Evolutionary conservation across 2,797 vertebrate genomes (phyloP), one percentile per base, ranked within the genome.

Genomic region (Phyllotis vaccarum): DNA sequence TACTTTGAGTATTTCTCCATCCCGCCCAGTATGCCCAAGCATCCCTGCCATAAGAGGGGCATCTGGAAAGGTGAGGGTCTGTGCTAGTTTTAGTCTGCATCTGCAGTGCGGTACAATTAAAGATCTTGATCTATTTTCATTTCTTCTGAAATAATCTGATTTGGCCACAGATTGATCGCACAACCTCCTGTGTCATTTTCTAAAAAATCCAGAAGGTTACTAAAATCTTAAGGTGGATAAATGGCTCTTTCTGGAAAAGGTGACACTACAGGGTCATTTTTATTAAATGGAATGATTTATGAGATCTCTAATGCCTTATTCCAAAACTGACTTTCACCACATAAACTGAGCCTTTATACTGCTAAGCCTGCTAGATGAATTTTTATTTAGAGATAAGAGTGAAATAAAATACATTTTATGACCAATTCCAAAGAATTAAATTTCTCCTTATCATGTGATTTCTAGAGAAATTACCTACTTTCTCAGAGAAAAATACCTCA

Each of bases 101-200:
- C 52, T 80, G 21, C 43, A 82, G 14, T 93, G 37, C n/a, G 72
- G 6, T 49, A 40, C 60, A 66, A 34, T 70, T 70, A 86, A 93
- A 94, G 79, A 89, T 85, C 89, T 90, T 95, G 31, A 64, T 79
- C 83, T 95, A 17, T 86, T 95, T 93, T 85, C 80, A 90, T 94
- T 92, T 95, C 66, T 58, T 95, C 66, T n/a, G 74, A 62, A 31
- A 70, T 93, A 95, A 97, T 96, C 91, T 0, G 0, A 87, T 96
- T 93, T 96, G 91, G 49, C 76, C 93, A 72, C 75, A 97, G 12
- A 96, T 58, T 86, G 76, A 92, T 95, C 96, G 72, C 40, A 92
- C 52, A 56, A 49, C 60, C 89, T 95, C 74, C 54, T 16, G 6
- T 93, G 85, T 94, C 87, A 82, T 93, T 66, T 95, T 91, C 80